Conservation (phyloP, 2,797 vertebrate genomes). For the Galaxias olidus region DNA sequence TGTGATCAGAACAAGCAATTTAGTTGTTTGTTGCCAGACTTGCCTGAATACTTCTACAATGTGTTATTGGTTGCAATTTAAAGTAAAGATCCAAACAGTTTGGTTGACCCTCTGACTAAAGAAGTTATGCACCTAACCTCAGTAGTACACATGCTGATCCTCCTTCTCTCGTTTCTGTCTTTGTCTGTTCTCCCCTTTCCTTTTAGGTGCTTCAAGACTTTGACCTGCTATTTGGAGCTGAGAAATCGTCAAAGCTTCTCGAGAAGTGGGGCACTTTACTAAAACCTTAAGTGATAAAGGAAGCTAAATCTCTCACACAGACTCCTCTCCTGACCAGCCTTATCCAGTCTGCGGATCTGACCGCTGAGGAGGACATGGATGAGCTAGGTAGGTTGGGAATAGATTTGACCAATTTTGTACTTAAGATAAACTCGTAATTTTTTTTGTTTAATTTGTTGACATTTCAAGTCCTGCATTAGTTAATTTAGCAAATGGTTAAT, state of each 20-base stretch:
- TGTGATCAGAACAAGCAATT: no score
- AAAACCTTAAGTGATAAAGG: constrained; percentile 6
- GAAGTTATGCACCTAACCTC: no score
- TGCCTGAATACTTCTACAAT: no score
- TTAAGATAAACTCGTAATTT: no score
- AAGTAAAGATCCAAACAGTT: no score
- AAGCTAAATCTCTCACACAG: constrained; percentile 12
- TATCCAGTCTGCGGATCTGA: constrained; percentile 9
- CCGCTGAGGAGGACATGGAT: neutral
- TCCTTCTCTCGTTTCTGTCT: no score
- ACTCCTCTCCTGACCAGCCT: neutral
- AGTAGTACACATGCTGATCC: no score
- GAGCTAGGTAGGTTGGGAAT: constrained; percentile 1
- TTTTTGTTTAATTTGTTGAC: neutral
- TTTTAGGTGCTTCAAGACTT: constrained; percentile 14
- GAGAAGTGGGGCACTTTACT: constrained; percentile 9
- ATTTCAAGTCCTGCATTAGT: constrained; percentile 4
- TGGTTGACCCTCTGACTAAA: no score
- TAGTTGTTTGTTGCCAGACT: neutral
- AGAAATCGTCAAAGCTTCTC: constrained; percentile 3
- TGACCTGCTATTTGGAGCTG: constrained; percentile 3
- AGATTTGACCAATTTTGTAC: constrained; percentile 6
- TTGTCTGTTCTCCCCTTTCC: no score
- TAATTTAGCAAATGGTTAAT: neutral
- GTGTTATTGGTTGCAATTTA: no score